Conservation (phyloP, 2,888 invertebrate species). For the Himalopsyche anomala region DNA sequence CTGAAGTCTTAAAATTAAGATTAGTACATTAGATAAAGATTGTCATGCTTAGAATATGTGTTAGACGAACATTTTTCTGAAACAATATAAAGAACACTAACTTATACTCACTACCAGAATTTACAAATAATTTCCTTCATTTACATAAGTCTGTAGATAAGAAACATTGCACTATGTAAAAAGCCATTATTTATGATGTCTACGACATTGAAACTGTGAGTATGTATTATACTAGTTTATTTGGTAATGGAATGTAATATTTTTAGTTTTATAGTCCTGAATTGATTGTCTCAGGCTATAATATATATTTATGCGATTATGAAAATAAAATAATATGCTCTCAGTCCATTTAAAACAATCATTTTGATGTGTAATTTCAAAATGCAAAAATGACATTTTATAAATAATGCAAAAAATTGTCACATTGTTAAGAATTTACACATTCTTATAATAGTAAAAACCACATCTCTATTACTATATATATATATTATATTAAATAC, state of each 20-base stretch:
- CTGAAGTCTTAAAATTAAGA: constrained; percentile 42
- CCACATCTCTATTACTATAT: constrained; percentile 4
- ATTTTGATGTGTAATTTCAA: constrained; percentile 1
- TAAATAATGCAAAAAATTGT: constrained; percentile 44
- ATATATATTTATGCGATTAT: not conserved
- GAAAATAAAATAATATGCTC: not conserved
- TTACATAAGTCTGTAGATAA: no score
- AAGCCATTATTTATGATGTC: no score
- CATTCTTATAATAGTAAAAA: constrained; percentile 46
- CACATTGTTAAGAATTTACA: constrained; percentile 39
- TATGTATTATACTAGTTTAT: no score
- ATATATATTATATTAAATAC: constrained; percentile 23
- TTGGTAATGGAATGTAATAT: constrained; percentile 1
- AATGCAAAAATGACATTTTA: constrained; percentile 46
- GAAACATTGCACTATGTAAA: no score
- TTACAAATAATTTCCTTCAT: no score
- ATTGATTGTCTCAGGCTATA: constrained; percentile 49
- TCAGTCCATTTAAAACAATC: constrained; percentile 17
- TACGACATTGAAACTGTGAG: no score
- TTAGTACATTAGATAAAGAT: constrained; percentile 56
- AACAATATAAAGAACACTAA: not conserved
- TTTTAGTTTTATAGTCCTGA: constrained; percentile 1
- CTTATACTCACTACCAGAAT: no score
- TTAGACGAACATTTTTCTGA: constrained; percentile 45
- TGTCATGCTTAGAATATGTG: constrained; percentile 56